These are phyloP conservation scores for Drosophila birchii DNA, from an alignment of 2,888 invertebrate species.

Conservation along the genomic window DNA sequence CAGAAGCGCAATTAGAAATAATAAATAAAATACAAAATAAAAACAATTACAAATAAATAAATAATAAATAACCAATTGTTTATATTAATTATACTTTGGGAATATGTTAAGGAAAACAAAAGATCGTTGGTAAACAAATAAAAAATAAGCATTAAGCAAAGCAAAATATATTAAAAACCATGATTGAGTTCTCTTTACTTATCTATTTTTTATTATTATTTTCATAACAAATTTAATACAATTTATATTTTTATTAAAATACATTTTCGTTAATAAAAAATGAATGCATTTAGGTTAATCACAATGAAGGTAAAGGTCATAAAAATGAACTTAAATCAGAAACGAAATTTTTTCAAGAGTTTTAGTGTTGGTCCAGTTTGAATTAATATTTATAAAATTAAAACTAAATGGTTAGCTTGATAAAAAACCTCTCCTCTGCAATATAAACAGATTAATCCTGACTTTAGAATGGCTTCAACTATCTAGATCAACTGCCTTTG, in stretches of 20 bases:
- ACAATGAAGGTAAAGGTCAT: background rate
- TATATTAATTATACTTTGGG: background rate
- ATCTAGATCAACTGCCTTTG: constrained; percentile 18
- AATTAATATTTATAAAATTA: background rate
- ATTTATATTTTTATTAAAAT: no score
- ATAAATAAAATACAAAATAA: background rate
- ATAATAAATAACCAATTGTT: background rate
- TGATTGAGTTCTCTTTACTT: background rate
- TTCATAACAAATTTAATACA: no score
- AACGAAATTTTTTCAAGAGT: background rate
- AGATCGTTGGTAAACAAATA: background rate
- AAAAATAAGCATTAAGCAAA: background rate
- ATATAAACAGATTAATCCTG: background rate
- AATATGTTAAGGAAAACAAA: background rate
- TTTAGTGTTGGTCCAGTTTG: background rate
- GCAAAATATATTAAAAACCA: background rate
- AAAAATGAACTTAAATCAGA: background rate
- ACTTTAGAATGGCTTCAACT: constrained; percentile 1
- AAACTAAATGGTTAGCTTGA: background rate
- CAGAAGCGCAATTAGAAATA: background rate
- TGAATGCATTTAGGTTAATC: background rate
- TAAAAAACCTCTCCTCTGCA: background rate
- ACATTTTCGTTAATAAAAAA: no score
- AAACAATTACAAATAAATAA: background rate
- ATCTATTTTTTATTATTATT: background rate